phyloP scores from a whole-genome alignment of 2,113 vertebrate species.

The Echinops telfairi region DNA sequence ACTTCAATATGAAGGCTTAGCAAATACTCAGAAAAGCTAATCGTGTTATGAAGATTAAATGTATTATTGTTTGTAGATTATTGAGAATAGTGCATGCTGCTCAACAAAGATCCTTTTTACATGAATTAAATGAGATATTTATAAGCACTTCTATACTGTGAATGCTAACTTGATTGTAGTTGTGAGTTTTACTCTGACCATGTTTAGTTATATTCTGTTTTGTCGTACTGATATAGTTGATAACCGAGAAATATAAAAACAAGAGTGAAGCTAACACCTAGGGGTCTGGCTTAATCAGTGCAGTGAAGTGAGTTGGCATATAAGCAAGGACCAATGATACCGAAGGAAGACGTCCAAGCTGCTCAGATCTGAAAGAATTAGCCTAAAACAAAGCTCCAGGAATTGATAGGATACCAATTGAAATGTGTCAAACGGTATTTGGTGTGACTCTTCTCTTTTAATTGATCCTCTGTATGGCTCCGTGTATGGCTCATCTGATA shows the following conservation, averaged over 20 bases:
- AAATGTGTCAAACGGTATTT: no score
- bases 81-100: background rate
- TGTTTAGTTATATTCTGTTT: background rate
- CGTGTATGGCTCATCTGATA: no score
- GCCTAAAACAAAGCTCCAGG: no score
- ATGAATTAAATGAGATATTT: slow-evolving; percentile 14
- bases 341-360: no score
- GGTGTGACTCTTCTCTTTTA: no score
- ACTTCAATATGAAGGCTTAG: no score
- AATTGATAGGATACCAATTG: no score
- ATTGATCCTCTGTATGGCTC: no score
- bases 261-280: background rate
- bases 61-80: background rate
- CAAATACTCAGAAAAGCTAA: background rate
- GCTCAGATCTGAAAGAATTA: no score
- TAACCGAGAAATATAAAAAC: background rate
- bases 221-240: background rate
- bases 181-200: background rate
- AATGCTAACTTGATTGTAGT: slow-evolving; percentile 11
- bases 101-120: slow-evolving; percentile 15
- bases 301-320: no score
- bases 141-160: background rate
- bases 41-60: background rate
- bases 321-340: no score
- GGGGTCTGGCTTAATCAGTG: background rate